These are phyloP conservation scores for Malthinus seriepunctatus DNA, from an alignment of 2,888 invertebrate genomes.

Conservation along the genomic window DNA sequence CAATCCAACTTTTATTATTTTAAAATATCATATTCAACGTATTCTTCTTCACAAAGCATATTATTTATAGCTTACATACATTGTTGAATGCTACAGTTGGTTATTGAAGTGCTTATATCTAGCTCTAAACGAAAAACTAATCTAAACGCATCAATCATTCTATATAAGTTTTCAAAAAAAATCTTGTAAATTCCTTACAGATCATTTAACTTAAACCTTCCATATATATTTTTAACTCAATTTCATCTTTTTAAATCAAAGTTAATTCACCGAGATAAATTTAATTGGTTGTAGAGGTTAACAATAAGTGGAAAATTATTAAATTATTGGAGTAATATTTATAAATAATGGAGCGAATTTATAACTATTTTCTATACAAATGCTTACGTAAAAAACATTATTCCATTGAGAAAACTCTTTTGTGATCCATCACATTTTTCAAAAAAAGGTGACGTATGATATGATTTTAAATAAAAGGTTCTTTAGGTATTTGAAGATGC, in stretches of 20 bases:
- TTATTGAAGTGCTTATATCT: conserved; percentile 10
- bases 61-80: no score
- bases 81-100: neutral
- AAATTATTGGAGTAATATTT: no score
- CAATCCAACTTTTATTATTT: no score
- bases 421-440: conserved; percentile 9
- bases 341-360: no score
- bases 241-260: conserved; percentile 8
- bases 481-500: conserved; percentile 1
- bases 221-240: conserved; percentile 9
- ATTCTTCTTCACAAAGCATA: no score
- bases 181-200: conserved; percentile 34
- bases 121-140: conserved; percentile 13
- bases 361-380: no score
- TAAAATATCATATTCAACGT: no score
- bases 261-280: no score
- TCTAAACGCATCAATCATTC: conserved; percentile 30
- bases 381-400: conserved; percentile 2
- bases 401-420: conserved; percentile 1
- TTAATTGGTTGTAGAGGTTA: no score
- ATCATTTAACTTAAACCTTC: conserved; percentile 26
- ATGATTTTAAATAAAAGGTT: conserved; percentile 2
- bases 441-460: neutral
- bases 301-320: no score
- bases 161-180: conserved; percentile 26